Conservation (phyloP, 2,113 vertebrate genomes). For the Indri indri region DNA sequence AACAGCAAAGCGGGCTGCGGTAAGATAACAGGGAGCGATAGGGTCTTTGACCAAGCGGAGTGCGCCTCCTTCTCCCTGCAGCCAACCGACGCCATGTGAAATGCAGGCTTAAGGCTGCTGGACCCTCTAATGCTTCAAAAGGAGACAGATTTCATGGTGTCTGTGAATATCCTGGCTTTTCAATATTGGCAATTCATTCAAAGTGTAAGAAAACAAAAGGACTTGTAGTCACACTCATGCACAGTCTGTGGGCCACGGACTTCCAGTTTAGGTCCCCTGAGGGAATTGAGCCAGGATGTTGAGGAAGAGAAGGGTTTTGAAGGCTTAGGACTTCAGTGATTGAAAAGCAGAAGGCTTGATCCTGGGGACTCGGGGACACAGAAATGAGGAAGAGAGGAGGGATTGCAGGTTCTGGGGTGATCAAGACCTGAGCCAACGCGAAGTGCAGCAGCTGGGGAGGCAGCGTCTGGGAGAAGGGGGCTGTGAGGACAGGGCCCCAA, state of each 20-base stretch:
- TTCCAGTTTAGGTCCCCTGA: background rate
- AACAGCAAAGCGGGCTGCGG: background rate
- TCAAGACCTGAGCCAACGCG: background rate
- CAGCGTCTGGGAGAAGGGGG: too few relatives aligned
- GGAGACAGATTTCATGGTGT: background rate
- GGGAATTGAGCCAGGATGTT: background rate
- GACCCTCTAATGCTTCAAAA: background rate
- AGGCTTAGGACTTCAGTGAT: background rate
- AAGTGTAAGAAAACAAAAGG: background rate
- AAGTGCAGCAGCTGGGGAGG: background rate
- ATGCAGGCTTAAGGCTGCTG: background rate
- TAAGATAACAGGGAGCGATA: accelerated
- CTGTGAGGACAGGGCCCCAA: background rate
- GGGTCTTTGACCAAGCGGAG: background rate
- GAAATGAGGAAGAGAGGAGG: background rate
- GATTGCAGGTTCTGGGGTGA: background rate
- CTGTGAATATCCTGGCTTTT: background rate
- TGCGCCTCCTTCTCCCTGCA: background rate
- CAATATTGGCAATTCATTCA: background rate
- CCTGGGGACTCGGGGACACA: background rate
- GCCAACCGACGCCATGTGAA: background rate
- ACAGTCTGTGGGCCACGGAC: background rate
- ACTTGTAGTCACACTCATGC: background rate
- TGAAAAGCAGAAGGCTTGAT: background rate
- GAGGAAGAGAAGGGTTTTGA: background rate